Evolutionary conservation across 2,797 vertebrate species (phyloP).

Genomic region (Macrochelys suwanniensis): DNA sequence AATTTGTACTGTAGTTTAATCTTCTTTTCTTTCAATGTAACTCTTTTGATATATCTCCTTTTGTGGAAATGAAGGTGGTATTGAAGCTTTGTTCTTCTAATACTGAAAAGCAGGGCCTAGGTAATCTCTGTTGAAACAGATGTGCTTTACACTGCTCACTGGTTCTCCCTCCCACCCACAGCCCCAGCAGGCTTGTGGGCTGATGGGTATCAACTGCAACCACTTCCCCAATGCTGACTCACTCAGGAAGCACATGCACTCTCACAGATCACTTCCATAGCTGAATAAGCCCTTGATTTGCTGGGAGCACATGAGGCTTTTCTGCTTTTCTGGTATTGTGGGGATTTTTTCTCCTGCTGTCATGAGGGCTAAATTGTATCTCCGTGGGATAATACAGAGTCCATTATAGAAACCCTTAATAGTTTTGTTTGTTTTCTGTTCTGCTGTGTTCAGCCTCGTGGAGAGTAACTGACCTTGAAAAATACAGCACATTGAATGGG

Average conservation of each 20-base stretch:
- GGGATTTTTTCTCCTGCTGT: neutral
- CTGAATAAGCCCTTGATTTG: neutral
- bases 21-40: neutral
- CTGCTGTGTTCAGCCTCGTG: neutral
- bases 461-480: neutral
- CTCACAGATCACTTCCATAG: neutral
- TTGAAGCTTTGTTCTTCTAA: neutral
- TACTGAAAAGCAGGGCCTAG: neutral
- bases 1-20: neutral
- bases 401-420: neutral
- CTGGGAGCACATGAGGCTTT: fast-evolving
- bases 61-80: neutral
- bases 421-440: neutral
- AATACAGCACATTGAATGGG: fast-evolving
- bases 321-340: neutral
- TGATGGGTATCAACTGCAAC: neutral
- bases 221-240: neutral
- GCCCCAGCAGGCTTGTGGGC: neutral
- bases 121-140: neutral
- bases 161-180: neutral
- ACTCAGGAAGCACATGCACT: neutral
- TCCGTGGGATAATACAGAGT: neutral
- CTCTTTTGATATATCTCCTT: neutral
- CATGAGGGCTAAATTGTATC: neutral
- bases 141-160: neutral